These are phyloP conservation scores for Streptopelia turtur DNA, from an alignment of 2,797 vertebrate genomes.

Conservation along the genomic window DNA sequence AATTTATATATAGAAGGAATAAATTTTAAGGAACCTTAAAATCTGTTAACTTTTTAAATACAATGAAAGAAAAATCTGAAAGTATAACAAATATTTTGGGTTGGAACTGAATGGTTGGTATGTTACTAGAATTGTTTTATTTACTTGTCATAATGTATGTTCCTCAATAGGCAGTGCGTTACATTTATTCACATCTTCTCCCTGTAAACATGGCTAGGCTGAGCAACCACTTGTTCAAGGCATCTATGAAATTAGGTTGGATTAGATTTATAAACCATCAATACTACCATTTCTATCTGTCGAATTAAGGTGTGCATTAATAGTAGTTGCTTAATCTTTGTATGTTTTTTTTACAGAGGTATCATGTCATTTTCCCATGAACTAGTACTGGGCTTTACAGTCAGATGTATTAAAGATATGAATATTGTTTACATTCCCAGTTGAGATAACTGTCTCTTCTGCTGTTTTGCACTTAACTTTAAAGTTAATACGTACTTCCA, in stretches of 20 bases:
- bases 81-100: neutral
- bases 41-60: neutral
- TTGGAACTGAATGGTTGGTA: neutral
- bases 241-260: slow-evolving; percentile 6
- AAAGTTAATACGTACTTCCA: neutral
- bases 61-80: neutral
- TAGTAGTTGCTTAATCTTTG: neutral
- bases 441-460: neutral
- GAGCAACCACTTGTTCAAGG: neutral
- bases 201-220: neutral
- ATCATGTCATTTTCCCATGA: neutral
- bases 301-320: neutral
- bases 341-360: neutral
- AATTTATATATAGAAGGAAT: neutral
- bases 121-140: neutral
- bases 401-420: neutral
- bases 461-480: neutral
- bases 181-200: neutral
- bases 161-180: neutral
- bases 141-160: neutral
- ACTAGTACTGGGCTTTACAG: neutral
- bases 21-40: neutral
- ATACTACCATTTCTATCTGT: neutral
- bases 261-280: slow-evolving; percentile 12
- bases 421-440: neutral